Evolutionary conservation across 2,888 invertebrate species (phyloP).

Genomic region (Drosophila ezoana): DNA sequence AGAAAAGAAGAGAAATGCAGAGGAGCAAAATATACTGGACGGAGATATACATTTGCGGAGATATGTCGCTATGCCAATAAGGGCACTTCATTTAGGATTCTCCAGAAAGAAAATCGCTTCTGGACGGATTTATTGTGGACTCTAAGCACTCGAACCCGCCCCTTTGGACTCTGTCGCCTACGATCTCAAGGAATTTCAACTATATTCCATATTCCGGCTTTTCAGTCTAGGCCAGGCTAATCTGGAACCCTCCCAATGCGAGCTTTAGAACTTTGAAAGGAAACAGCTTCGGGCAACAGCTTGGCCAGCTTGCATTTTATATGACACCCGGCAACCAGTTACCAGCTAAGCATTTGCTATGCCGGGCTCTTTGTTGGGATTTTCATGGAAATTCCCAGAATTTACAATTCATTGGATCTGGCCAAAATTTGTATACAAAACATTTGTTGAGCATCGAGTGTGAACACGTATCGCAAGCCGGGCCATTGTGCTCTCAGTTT

Average conservation of each 20-base stretch:
- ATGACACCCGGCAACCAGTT: not conserved
- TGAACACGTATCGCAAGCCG: constrained; percentile 2
- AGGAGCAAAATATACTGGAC: too few relatives aligned
- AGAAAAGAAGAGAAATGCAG: too few relatives aligned
- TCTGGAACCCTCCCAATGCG: not conserved
- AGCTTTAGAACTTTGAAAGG: not conserved
- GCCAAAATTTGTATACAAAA: constrained; percentile 1
- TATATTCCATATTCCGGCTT: too few relatives aligned
- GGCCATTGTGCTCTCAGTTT: not conserved
- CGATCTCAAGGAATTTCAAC: too few relatives aligned
- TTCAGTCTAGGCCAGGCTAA: not conserved
- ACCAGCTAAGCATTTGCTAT: not conserved
- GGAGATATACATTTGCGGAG: too few relatives aligned
- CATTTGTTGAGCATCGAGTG: constrained; percentile 5
- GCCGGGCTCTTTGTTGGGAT: not conserved
- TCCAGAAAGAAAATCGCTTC: too few relatives aligned
- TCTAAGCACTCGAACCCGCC: too few relatives aligned
- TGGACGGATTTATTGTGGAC: too few relatives aligned
- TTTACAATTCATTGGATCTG: constrained; percentile 5
- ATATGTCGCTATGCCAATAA: too few relatives aligned
- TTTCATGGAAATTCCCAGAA: not conserved
- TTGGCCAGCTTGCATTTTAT: not conserved
- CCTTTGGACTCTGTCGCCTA: too few relatives aligned
- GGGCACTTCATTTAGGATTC: too few relatives aligned
- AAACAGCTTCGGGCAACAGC: not conserved